phyloP scores from a whole-genome alignment of 2,113 vertebrate genomes.

The Ailurus styani region DNA sequence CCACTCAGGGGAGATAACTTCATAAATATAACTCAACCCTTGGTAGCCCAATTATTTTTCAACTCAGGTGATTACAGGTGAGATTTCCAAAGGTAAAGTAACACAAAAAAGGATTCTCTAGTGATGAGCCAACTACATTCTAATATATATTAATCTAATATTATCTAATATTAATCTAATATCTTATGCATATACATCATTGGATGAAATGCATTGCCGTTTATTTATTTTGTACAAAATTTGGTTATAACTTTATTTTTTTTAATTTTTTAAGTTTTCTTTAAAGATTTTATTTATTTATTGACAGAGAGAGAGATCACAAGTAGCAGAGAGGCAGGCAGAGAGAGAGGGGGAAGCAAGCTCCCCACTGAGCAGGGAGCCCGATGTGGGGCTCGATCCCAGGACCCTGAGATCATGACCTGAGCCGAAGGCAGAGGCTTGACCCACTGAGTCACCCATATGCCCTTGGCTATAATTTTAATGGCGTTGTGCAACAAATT shows the following conservation, averaged over 20 bases:
- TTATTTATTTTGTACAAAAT: background rate
- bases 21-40: constrained; percentile 22
- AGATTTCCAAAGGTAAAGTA: constrained; percentile 3
- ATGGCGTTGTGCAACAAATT: background rate
- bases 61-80: background rate
- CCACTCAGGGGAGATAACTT: constrained; percentile 18
- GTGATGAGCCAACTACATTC: background rate
- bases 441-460: too few relatives aligned
- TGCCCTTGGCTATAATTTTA: background rate
- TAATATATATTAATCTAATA: background rate
- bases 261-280: too few relatives aligned
- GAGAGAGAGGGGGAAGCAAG: too few relatives aligned
- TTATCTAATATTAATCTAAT: background rate
- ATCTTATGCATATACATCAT: background rate
- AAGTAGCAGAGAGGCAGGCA: too few relatives aligned
- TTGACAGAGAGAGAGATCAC: too few relatives aligned
- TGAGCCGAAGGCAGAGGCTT: too few relatives aligned
- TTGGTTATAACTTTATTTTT: background rate
- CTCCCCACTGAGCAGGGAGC: too few relatives aligned
- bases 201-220: background rate
- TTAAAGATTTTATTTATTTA: too few relatives aligned
- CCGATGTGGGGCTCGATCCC: too few relatives aligned
- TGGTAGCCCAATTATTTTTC: background rate
- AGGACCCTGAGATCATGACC: too few relatives aligned
- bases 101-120: background rate